Base-by-base conservation (phyloP, 2,888 invertebrate species). In the Campoplex nolae region DNA sequence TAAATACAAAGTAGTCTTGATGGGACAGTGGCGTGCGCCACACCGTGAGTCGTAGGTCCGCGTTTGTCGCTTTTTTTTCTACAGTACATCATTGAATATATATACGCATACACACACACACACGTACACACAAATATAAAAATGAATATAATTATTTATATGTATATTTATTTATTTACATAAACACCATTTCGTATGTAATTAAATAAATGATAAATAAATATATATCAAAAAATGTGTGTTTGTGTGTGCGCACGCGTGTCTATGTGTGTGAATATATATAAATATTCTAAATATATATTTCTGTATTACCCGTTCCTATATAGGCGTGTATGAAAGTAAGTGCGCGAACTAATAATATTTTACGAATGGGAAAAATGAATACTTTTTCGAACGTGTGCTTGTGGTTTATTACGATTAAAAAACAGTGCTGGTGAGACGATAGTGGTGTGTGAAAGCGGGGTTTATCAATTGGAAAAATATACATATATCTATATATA, bases 1-100 rank as follows among this genome's bases (percentile, higher is more conserved):
- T 96, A 96, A 96, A 96, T 96, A 96, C 96, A 96, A 96, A 96
- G 96, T 96, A 96, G 96, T 96, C 95, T 94, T 93, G 95, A 95
- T 95, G 95, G 95, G 95, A 95, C 95, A 95, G 95, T 95, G 95
- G 96, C 95, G 96, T 96, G 95, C 95, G 95, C 95, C 95, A 93
- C 94, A 94, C 93, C 93, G 92, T 92, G 92, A 93, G 93, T 93
- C 93, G 93, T 92, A 92, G 91, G 92, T 93, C 92, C 92, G 93
- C 92, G 92, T 92, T 93, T 92, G 92, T 90, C 89, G 88, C 89
- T 89, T 88, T 83, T 89, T 88, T 83, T 76, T 67, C 32, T 68
- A 42, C 68, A 58, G 58, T 70, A 58, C 89, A 87, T 85, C 79
- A 56, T 65, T 84, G 79, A 51, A 76, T 84, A 88, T 71, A 86